Percentiles rank a stretch among this genome's conserved stretches.
Conservation (phyloP, 2,797 vertebrate species). For the Microctenopoma stevenorrisi region DNA sequence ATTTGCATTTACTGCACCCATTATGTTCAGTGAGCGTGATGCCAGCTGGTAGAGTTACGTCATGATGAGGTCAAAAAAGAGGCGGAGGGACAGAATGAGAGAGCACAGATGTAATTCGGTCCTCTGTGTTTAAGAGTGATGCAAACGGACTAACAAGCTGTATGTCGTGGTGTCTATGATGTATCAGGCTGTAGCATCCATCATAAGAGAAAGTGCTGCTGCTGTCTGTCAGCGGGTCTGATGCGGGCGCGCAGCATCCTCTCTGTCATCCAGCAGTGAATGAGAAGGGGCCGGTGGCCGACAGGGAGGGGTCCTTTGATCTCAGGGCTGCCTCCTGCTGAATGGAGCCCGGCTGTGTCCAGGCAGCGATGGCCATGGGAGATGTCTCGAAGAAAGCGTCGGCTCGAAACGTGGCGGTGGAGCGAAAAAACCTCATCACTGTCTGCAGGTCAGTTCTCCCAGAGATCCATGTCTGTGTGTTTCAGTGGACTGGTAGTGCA, state of each 20-base stretch:
- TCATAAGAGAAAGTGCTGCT: not conserved
- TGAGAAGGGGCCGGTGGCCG: slow-evolving; percentile 53
- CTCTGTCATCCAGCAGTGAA: slow-evolving; percentile 37
- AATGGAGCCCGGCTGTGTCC: slow-evolving; percentile 87
- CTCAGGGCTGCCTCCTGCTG: slow-evolving; percentile 66
- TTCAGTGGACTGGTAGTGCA: not conserved
- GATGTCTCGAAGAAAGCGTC: slow-evolving; percentile 87
- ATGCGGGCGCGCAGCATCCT: slow-evolving; percentile 42
- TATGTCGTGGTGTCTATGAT: not conserved
- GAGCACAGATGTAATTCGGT: slow-evolving; percentile 3
- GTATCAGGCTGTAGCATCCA: not conserved
- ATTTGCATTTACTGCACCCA: not conserved
- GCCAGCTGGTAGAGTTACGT: slow-evolving; percentile 53
- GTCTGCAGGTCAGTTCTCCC: slow-evolving; percentile 88
- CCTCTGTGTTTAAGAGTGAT: slow-evolving; percentile 17
- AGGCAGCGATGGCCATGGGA: slow-evolving; percentile 90
- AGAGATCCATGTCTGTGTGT: not conserved
- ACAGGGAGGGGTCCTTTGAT: slow-evolving; percentile 75
- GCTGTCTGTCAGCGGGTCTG: slow-evolving; percentile 23
- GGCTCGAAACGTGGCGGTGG: slow-evolving; percentile 89
- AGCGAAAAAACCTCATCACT: slow-evolving; percentile 93
- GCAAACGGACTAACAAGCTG: slow-evolving; percentile 13
- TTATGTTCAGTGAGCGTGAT: slow-evolving; percentile 37
- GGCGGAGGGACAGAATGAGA: slow-evolving; percentile 44
- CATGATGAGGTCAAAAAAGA: slow-evolving; percentile 53